Evolutionary conservation across 2,113 vertebrate species (phyloP).

Genomic region (Brachirus orientalis): DNA sequence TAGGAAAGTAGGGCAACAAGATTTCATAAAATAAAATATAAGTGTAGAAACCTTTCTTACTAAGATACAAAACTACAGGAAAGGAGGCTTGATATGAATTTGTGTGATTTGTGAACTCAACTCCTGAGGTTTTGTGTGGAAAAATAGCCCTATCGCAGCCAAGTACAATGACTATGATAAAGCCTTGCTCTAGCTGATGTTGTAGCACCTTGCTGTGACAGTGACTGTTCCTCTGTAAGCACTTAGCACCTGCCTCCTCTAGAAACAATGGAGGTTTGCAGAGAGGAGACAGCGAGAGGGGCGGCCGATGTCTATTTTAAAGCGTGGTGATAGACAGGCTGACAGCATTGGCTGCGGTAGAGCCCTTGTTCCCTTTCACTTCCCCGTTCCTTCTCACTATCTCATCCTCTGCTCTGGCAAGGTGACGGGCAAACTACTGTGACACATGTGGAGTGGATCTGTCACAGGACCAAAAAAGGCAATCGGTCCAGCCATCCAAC

Average conservation of each 20-base stretch:
- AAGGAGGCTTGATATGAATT: not conserved
- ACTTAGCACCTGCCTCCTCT: slow-evolving; percentile 54
- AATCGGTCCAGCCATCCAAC: slow-evolving; percentile 46
- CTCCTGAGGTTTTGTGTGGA: not conserved
- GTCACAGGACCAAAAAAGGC: slow-evolving; percentile 63
- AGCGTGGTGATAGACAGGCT: slow-evolving; percentile 52
- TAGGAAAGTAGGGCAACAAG: too few relatives aligned
- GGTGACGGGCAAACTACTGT: slow-evolving; percentile 52
- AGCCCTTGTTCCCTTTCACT: slow-evolving; percentile 25
- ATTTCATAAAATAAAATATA: too few relatives aligned
- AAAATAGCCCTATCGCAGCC: slow-evolving; percentile 1
- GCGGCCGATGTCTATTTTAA: slow-evolving; percentile 60
- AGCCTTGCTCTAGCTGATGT: slow-evolving; percentile 4
- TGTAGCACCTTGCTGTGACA: slow-evolving; percentile 50
- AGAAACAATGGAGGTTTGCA: slow-evolving; percentile 42
- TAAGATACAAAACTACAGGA: not conserved
- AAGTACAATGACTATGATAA: slow-evolving; percentile 21
- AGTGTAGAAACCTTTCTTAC: too few relatives aligned
- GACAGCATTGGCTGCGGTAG: slow-evolving; percentile 26
- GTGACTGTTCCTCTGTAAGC: slow-evolving; percentile 51
- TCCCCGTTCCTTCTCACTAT: slow-evolving; percentile 16
- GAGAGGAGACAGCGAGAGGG: slow-evolving; percentile 36
- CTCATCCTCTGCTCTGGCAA: slow-evolving; percentile 24
- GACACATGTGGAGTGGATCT: slow-evolving; percentile 66
- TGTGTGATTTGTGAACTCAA: not conserved